Evolutionary conservation across 1,140 invertebrate species (phyloP), one percentile per base, ranked within the genome.

Genomic region (Saccostrea cuccullata): DNA sequence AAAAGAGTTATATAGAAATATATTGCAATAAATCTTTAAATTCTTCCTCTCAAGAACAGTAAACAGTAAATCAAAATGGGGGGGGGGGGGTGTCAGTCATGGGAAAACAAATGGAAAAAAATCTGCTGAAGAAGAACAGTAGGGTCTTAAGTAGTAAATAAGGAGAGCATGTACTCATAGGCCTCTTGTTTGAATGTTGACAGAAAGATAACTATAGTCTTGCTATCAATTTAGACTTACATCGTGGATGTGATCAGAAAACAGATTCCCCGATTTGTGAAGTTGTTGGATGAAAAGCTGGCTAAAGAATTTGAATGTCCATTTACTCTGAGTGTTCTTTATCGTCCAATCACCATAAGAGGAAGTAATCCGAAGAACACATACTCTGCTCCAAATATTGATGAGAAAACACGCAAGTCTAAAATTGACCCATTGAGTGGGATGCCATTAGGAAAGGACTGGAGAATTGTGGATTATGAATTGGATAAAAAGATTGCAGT

Each of bases 341-440:
- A 94, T 87, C 82, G 90, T 55, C 94, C 94, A 26, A 91, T 94
- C 85, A 91, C 92, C n/a, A 92, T 94, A 36, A 90, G 91, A 86
- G 91, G 85, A 6, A 94, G 92, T 91, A 89, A 93, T 20, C 93
- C 93, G 23, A 93, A 91, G 83, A 91, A 92, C 85, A 93, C 92
- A 12, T 94, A 91, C 87, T 93, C 92, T 82, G 92, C 89, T 40
- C 93, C 94, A 55, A 89, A 92, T 26, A 93, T 94, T 40, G 91
- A 90, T 87, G 91, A 93, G 36, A 86, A 92, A 36, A 94, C 93
- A 17, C 91, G 90, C 55, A 94, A 91, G n/a, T 92, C 91, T 15
- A 94, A 94, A 88, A 70, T 92, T 85, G 93, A 94, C 84, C 93
- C 93, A 3, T 64, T 94, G 20, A 94, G 89, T 89, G 91, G 91